Conservation (phyloP, 2,888 invertebrate genomes). For the Ophraella communa region DNA sequence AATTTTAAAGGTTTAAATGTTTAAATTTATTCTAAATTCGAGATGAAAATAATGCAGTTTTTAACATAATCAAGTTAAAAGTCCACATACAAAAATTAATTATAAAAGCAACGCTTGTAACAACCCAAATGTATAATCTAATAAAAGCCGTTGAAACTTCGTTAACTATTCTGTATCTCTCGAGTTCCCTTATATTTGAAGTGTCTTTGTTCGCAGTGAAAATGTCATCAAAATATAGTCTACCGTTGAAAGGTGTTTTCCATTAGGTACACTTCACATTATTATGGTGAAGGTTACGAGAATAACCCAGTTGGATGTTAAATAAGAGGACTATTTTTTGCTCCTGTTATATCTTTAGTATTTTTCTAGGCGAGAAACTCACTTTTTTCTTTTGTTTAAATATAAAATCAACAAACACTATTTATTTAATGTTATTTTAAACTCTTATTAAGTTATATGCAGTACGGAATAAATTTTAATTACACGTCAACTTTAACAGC, state of each 20-base stretch:
- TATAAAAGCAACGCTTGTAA: not conserved
- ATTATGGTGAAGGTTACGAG: not conserved
- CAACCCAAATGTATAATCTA: not conserved
- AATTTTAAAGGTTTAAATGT: too few species aligned
- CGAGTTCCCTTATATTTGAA: constrained; percentile 5
- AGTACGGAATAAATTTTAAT: too few species aligned
- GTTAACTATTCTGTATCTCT: constrained; percentile 1
- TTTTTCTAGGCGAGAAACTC: not conserved
- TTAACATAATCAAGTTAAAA: not conserved
- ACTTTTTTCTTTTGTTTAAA: too few species aligned
- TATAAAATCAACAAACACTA: too few species aligned
- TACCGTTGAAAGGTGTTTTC: not conserved
- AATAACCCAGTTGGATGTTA: not conserved
- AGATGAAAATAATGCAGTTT: not conserved
- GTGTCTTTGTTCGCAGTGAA: constrained; percentile 3
- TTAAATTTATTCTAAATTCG: not conserved
- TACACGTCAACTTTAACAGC: not conserved
- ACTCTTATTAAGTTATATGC: too few species aligned
- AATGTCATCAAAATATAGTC: constrained; percentile 2
- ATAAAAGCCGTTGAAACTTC: not conserved
- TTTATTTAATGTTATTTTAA: too few species aligned
- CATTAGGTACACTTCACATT: not conserved
- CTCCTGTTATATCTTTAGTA: not conserved
- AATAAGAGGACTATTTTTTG: not conserved
- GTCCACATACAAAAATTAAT: constrained; percentile 2